These are phyloP conservation scores for Thera obeliscata DNA, from an alignment of 2,888 invertebrate species.

Conservation along the genomic window DNA sequence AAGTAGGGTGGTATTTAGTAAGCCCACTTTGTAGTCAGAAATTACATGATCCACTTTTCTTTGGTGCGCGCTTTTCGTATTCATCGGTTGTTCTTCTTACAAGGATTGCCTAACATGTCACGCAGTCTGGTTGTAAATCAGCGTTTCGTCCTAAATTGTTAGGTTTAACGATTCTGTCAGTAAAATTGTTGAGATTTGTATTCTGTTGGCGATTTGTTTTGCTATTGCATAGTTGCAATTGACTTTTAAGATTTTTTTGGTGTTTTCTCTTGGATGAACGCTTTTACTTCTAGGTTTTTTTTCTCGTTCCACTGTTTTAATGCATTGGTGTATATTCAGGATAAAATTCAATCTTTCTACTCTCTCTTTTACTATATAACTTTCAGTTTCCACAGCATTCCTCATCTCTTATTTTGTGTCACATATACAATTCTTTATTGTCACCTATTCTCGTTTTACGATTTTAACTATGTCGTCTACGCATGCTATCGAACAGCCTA, in stretches of 20 bases:
- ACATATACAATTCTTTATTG: not conserved
- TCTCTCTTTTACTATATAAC: too few species aligned
- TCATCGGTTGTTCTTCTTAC: slow-evolving; percentile 21
- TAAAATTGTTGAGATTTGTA: slow-evolving; percentile 11
- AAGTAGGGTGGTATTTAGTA: not conserved
- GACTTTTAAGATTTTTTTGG: too few species aligned
- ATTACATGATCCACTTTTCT: slow-evolving; percentile 24
- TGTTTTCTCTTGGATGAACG: too few species aligned
- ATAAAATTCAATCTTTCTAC: too few species aligned
- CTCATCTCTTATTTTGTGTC: too few species aligned
- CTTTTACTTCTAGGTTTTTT: too few species aligned
- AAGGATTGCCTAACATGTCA: slow-evolving; percentile 30
- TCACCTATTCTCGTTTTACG: not conserved
- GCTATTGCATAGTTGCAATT: not conserved
- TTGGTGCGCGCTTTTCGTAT: slow-evolving; percentile 19
- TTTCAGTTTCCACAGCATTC: too few species aligned
- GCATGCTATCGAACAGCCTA: not conserved
- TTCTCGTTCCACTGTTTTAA: too few species aligned
- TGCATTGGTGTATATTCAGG: too few species aligned
- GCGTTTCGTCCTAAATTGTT: slow-evolving; percentile 16
- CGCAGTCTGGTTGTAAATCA: slow-evolving; percentile 35
- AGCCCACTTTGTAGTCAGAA: slow-evolving; percentile 1
- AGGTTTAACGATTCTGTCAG: slow-evolving; percentile 16
- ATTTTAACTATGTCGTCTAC: not conserved
- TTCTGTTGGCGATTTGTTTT: slow-evolving; percentile 1